phyloP scores from a whole-genome alignment of 2,888 invertebrate species.

The Anoplius nigerrimus region DNA sequence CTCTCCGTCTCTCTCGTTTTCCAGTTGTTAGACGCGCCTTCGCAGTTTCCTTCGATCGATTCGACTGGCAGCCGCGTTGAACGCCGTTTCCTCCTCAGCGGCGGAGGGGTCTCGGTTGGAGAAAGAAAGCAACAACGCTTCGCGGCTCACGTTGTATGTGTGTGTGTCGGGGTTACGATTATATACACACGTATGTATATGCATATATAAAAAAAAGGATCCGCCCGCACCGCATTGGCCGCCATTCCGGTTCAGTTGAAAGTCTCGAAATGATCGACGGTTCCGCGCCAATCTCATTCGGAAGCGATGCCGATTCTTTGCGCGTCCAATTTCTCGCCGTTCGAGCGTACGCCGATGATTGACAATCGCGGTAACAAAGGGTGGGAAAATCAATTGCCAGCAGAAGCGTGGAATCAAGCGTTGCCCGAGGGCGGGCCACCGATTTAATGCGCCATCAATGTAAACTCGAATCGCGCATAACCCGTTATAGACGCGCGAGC shows the following conservation, averaged over 20 bases:
- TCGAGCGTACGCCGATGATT: not conserved
- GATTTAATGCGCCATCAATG: too few relatives aligned
- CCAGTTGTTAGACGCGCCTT: constrained; percentile 17
- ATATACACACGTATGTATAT: not conserved
- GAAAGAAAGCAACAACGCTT: constrained; percentile 7
- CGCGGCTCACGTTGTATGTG: not conserved
- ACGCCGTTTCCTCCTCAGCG: not conserved
- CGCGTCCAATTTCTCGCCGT: not conserved
- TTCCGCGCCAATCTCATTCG: too few relatives aligned
- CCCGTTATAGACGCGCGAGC: too few relatives aligned
- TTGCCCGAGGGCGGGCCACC: too few relatives aligned
- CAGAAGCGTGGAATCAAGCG: too few relatives aligned
- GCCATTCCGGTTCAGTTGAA: too few relatives aligned
- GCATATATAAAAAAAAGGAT: constrained; percentile 6
- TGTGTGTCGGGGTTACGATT: not conserved
- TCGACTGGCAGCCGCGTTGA: not conserved
- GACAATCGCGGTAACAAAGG: too few relatives aligned
- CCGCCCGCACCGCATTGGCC: not conserved
- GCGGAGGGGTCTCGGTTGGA: constrained; percentile 7
- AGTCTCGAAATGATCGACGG: too few relatives aligned
- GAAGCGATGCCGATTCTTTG: too few relatives aligned
- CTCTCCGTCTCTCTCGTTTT: constrained; percentile 8
- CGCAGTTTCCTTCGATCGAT: not conserved
- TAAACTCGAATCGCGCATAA: too few relatives aligned
- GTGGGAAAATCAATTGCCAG: too few relatives aligned